Conservation (phyloP, 2,113 vertebrate genomes). For the Onychorhynchus coronatus region DNA sequence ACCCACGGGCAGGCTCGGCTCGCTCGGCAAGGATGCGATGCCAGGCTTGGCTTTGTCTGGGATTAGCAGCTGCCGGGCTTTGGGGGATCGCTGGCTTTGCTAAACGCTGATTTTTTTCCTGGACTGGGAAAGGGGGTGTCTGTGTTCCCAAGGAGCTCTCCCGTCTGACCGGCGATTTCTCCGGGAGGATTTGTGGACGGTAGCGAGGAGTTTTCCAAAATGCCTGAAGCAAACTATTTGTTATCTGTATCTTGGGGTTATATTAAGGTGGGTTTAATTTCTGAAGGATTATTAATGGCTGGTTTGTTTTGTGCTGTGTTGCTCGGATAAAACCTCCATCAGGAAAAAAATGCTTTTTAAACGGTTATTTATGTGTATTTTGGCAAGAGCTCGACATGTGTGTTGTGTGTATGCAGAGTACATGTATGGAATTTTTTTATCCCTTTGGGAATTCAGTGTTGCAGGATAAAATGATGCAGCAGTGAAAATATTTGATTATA, state of each 20-base stretch:
- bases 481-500: neutral
- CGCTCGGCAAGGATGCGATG: constrained; percentile 37
- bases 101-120: neutral
- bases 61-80: neutral
- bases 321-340: neutral
- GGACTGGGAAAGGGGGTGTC: neutral
- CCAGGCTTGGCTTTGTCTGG: constrained; percentile 9
- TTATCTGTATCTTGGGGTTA: constrained; percentile 97
- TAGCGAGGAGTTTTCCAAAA: constrained; percentile 81
- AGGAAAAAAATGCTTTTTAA: neutral
- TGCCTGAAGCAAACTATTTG: constrained; percentile 96
- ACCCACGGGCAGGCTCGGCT: neutral
- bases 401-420: neutral
- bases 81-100: constrained; percentile 2
- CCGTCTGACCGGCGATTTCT: constrained; percentile 56
- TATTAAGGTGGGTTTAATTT: constrained; percentile 90
- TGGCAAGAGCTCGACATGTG: neutral
- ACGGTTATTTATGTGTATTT: neutral
- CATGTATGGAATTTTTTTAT: neutral
- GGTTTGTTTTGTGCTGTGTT: neutral
- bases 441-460: neutral
- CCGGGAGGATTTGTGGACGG: constrained; percentile 75
- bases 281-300: neutral
- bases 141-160: constrained; percentile 55
- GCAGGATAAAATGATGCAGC: neutral